Percentiles rank a stretch among this genome's conserved stretches.
phyloP scores from a whole-genome alignment of 2,888 invertebrate species.

The Melanophora roralis region DNA sequence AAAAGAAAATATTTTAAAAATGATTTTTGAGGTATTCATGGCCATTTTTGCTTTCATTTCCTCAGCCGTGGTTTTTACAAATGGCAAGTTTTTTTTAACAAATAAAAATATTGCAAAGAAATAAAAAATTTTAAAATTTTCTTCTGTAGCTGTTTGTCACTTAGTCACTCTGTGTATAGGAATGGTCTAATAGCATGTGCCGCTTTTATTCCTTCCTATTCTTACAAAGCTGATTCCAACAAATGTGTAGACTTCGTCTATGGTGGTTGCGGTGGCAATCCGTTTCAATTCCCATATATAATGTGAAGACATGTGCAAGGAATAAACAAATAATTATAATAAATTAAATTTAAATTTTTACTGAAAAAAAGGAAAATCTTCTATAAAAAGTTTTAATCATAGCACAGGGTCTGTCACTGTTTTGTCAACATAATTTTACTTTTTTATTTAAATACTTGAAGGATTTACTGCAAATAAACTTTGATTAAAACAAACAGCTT shows the following conservation, averaged over 20 bases:
- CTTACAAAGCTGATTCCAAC: constrained; percentile 51
- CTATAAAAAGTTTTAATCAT: too few relatives aligned
- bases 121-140: too few relatives aligned
- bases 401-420: too few relatives aligned
- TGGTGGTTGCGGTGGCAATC: constrained; percentile 69
- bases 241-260: constrained; percentile 66
- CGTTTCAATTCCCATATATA: constrained; percentile 50
- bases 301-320: constrained; percentile 65
- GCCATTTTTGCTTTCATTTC: constrained; percentile 63
- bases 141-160: constrained; percentile 63
- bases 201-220: constrained; percentile 68
- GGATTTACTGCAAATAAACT: background rate
- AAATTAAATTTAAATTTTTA: too few relatives aligned
- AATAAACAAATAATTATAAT: constrained; percentile 35
- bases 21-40: constrained; percentile 39
- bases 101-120: background rate
- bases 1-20: background rate
- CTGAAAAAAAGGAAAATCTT: too few relatives aligned
- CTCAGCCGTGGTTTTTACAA: constrained; percentile 62
- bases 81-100: constrained; percentile 62
- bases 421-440: too few relatives aligned
- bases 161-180: constrained; percentile 62
- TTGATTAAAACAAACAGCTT: background rate
- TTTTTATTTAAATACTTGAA: background rate
- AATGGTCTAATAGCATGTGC: constrained; percentile 64